phyloP scores from a whole-genome alignment of 1,140 invertebrate genomes.

The Drosophila kikkawai region DNA sequence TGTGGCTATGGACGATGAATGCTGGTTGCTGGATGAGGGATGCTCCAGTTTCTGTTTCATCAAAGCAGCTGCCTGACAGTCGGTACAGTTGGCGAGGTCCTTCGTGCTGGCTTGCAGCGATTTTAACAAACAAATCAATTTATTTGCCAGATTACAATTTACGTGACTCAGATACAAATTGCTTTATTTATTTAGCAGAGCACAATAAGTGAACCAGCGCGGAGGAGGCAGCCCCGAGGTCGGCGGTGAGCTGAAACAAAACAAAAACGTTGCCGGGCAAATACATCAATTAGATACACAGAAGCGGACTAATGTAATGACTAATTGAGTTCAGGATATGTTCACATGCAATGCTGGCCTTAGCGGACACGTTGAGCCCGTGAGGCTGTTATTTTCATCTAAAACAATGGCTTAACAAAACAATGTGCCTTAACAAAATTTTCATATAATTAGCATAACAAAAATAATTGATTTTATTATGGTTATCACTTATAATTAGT shows the following conservation, averaged over 20 bases:
- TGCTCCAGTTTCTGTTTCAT: constrained; percentile 26
- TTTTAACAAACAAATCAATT: constrained; percentile 76
- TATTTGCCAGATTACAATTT: constrained; percentile 77
- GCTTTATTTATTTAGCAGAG: constrained; percentile 71
- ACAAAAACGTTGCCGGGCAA: constrained; percentile 51
- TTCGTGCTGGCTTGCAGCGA: constrained; percentile 49
- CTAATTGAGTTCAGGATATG: constrained; percentile 59
- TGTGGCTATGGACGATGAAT: neutral
- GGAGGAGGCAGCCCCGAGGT: neutral
- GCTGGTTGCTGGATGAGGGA: constrained; percentile 3
- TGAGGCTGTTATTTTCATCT: neutral
- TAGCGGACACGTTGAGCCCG: constrained; percentile 4
- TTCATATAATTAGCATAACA: neutral
- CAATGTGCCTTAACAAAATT: neutral
- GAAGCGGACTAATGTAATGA: constrained; percentile 55
- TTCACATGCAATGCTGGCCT: constrained; percentile 36
- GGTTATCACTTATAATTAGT: neutral
- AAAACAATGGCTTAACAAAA: constrained; percentile 2
- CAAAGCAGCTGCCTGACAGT: constrained; percentile 24
- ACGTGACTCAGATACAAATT: constrained; percentile 76
- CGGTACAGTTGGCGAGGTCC: constrained; percentile 27
- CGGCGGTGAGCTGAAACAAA: constrained; percentile 37
- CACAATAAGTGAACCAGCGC: constrained; percentile 33
- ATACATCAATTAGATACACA: constrained; percentile 56
- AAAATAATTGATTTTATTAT: neutral